Evolutionary conservation across 2,888 invertebrate species (phyloP).

Genomic region (Philonicus albiceps): DNA sequence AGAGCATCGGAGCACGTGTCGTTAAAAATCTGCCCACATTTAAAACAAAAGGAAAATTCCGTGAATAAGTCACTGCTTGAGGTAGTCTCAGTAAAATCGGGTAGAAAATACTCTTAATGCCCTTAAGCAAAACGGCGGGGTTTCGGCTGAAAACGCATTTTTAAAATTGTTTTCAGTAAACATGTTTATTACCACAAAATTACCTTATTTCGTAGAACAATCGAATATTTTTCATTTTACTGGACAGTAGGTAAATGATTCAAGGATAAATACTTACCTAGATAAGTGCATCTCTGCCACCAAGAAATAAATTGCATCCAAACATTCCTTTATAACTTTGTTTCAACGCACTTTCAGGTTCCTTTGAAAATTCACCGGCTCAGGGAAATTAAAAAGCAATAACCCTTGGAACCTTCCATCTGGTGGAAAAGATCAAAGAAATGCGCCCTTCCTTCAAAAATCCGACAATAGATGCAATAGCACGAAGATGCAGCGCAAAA

Average conservation of each 20-base stretch:
- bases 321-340: conserved; percentile 19
- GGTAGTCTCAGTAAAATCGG: not conserved
- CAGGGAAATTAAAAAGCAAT: conserved; percentile 35
- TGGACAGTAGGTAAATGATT: not conserved
- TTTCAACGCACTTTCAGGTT: conserved; percentile 3
- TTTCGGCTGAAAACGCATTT: not conserved
- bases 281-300: not conserved
- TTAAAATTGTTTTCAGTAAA: not conserved
- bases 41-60: conserved; percentile 22
- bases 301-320: conserved; percentile 3
- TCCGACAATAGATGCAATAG: not conserved
- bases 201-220: not conserved
- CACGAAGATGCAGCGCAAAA: conserved; percentile 1
- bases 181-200: not conserved
- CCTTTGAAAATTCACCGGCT: conserved; percentile 25
- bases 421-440: conserved; percentile 26
- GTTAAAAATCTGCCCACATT: not conserved
- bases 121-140: not conserved
- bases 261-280: not conserved
- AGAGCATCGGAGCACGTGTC: conserved; percentile 7
- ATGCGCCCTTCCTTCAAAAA: conserved; percentile 3
- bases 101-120: not conserved
- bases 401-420: conserved; percentile 11
- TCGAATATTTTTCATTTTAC: not conserved
- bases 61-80: not conserved